These are phyloP conservation scores for Aphidius ervi DNA, from an alignment of 1,140 invertebrate species.

Conservation along the genomic window DNA sequence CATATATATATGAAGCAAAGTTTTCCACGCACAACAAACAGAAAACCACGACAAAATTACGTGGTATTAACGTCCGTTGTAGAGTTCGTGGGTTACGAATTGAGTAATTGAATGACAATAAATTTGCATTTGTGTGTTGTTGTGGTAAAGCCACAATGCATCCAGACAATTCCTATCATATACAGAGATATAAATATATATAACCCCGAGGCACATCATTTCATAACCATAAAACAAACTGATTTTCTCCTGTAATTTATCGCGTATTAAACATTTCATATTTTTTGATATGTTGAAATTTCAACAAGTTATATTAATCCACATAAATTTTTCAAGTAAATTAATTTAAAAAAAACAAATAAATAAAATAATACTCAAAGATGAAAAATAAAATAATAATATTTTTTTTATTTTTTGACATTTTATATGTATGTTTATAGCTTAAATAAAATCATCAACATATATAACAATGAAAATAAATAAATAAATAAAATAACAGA, in stretches of 20 bases:
- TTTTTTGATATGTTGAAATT: neutral
- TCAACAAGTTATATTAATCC: neutral
- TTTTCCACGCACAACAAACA: neutral
- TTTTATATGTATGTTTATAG: no score
- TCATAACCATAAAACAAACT: constrained; percentile 47
- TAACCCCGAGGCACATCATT: constrained; percentile 43
- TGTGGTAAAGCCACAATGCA: constrained; percentile 43
- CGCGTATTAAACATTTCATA: constrained; percentile 13
- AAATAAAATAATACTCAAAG: no score
- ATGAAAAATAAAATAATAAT: no score
- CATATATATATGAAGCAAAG: no score
- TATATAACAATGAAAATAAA: no score
- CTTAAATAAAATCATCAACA: no score
- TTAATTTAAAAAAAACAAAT: neutral
- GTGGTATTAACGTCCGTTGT: constrained; percentile 43
- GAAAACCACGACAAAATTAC: constrained; percentile 32
- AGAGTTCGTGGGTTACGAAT: constrained; percentile 36
- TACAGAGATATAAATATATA: constrained; percentile 21
- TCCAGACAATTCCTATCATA: constrained; percentile 33
- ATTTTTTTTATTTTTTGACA: no score
- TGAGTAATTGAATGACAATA: constrained; percentile 53
- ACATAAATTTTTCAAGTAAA: constrained; percentile 1
- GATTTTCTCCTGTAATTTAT: constrained; percentile 24
- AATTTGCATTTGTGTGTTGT: constrained; percentile 50
- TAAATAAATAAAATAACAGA: no score